Evolutionary conservation across 2,113 vertebrate species (phyloP), one percentile per base, ranked within the genome.

Genomic region (Parus major): DNA sequence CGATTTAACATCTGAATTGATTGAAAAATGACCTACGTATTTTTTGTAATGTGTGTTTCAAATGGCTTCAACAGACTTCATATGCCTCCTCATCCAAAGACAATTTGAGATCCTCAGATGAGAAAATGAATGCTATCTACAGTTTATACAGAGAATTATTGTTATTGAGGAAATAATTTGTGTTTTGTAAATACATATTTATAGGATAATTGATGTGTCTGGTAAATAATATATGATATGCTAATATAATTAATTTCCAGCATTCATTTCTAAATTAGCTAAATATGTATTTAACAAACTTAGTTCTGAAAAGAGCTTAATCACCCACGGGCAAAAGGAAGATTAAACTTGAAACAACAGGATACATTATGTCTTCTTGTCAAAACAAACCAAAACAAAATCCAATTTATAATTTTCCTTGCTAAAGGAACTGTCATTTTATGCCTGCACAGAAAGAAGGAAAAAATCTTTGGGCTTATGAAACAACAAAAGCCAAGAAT

Each of bases 281-380:
- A 92, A 94, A 97, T 81, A 95, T 55, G 50, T 90, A 92, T 77
- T 97, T 97, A 92, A 90, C 68, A 95, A 92, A 78, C 47, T 82
- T 86, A 93, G 25, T 73, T 88, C 82, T 83, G 63, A 92, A 80
- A 94, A 73, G 33, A 72, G 50, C 82, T 88, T 96, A 95, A 90
- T 92, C 76, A 83, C 68, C 59, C 85, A 57, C 66, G 68, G 71
- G 88, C 42, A 90, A 92, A 92, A 92, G 27, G 33, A 90, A 93
- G 79, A 95, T 83, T 90, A 86, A 92, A 92, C 72, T 56, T 88
- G 79, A 88, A 95, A 88, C 39, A 94, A 93, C 82, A 90, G 76
- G 88, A 95, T 92, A 77, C 47, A 73, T 87, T 94, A 75, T 65
- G 56, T 50, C 47, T 78, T 84, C 15, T 92, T 94, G 64, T 91